A percentile compares a stretch with the other conserved stretches of the same genome.
Conservation (phyloP, 1,140 invertebrate species). For the Drosophila nannoptera region DNA sequence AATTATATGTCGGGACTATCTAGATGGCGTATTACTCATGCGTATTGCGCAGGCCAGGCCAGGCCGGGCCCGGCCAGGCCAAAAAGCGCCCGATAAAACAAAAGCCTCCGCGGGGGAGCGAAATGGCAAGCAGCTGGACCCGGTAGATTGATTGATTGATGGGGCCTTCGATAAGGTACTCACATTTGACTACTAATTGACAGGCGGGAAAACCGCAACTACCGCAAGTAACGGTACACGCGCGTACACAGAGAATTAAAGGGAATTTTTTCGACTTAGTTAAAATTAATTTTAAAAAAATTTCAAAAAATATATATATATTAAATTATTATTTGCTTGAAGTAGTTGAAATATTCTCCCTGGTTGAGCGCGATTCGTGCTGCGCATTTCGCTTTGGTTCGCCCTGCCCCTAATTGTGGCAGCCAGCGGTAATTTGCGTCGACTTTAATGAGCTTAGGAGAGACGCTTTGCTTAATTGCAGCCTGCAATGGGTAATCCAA, state of each 20-base stretch:
- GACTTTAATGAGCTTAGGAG: constrained; percentile 44
- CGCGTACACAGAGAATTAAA: neutral
- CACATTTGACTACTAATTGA: neutral
- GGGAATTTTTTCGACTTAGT: too few species aligned
- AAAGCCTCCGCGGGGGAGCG: neutral
- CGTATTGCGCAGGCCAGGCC: constrained; percentile 20
- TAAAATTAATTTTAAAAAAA: too few species aligned
- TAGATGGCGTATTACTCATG: constrained; percentile 18
- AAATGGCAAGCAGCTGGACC: neutral
- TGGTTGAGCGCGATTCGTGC: too few species aligned
- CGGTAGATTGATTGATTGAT: constrained; percentile 4
- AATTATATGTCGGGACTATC: constrained; percentile 31
- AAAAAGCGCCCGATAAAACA: constrained; percentile 2
- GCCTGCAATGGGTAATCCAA: constrained; percentile 44
- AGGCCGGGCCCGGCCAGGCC: constrained; percentile 1
- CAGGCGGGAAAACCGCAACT: neutral
- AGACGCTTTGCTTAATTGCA: constrained; percentile 41
- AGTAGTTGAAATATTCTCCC: too few species aligned
- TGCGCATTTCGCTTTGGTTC: too few species aligned
- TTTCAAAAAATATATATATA: too few species aligned
- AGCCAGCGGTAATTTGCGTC: neutral
- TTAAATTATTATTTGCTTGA: too few species aligned
- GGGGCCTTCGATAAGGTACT: neutral
- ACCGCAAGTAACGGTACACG: neutral
- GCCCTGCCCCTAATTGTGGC: too few species aligned